phyloP scores from a whole-genome alignment of 2,797 vertebrate species.

The Danionella dracula region DNA sequence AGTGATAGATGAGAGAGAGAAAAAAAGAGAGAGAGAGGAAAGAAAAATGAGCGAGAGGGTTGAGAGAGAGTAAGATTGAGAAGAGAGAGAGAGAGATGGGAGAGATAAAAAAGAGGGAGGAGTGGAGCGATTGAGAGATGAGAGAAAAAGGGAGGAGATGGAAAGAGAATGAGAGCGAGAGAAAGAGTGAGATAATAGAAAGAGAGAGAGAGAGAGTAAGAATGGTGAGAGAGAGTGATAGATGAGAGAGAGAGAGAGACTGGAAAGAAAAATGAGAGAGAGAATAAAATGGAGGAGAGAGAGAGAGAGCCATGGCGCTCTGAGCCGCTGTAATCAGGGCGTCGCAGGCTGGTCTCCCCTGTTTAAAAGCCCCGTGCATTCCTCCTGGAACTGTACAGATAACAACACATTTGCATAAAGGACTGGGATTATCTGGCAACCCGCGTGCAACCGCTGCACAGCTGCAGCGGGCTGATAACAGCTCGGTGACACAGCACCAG shows the following conservation, averaged over 20 bases:
- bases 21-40: too few relatives aligned
- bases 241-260: neutral
- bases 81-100: too few relatives aligned
- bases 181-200: neutral
- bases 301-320: conserved; percentile 61
- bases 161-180: neutral
- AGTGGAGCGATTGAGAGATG: too few relatives aligned
- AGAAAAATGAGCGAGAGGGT: too few relatives aligned
- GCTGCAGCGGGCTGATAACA: conserved; percentile 60
- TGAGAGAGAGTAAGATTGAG: too few relatives aligned
- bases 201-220: conserved; percentile 21
- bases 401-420: conserved; percentile 60
- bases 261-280: conserved; percentile 28
- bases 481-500: conserved; percentile 57
- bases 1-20: too few relatives aligned
- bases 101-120: too few relatives aligned
- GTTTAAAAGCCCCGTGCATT: conserved; percentile 57
- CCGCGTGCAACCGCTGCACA: conserved; percentile 52
- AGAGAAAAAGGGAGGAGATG: neutral
- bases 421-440: conserved; percentile 68
- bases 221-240: conserved; percentile 46
- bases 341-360: conserved; percentile 60
- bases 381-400: conserved; percentile 54
- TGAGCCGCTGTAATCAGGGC: conserved; percentile 60
- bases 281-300: too few relatives aligned